phyloP scores from a whole-genome alignment of 2,888 invertebrate species.

The Drosophila pseudotakahashii region DNA sequence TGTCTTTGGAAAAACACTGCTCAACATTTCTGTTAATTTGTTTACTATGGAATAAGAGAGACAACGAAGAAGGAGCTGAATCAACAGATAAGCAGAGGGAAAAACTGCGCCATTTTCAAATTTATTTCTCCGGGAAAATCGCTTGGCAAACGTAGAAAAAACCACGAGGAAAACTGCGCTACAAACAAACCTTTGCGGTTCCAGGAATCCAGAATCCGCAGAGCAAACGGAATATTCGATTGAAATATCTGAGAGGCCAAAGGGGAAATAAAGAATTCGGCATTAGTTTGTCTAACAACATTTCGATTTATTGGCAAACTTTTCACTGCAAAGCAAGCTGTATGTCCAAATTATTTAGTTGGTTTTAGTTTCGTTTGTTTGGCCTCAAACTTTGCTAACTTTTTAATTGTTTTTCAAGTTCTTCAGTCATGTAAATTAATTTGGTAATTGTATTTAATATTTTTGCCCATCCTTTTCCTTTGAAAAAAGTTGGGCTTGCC shows the following conservation, averaged over 20 bases:
- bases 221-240: slow-evolving; percentile 33
- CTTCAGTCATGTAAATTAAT: slow-evolving; percentile 32
- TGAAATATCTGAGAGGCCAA: slow-evolving; percentile 19
- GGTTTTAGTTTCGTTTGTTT: slow-evolving; percentile 7
- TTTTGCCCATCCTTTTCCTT: background rate
- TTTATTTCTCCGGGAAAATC: slow-evolving; percentile 21
- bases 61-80: slow-evolving; percentile 10
- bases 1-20: slow-evolving; percentile 17
- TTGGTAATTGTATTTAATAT: slow-evolving; percentile 45
- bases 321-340: slow-evolving; percentile 5
- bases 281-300: slow-evolving; percentile 25
- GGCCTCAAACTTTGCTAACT: slow-evolving; percentile 22
- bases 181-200: slow-evolving; percentile 35
- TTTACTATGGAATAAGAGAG: slow-evolving; percentile 16
- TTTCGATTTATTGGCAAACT: slow-evolving; percentile 41
- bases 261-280: slow-evolving; percentile 3
- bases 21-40: slow-evolving; percentile 43
- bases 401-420: slow-evolving; percentile 37
- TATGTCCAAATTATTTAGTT: background rate
- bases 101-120: slow-evolving; percentile 21
- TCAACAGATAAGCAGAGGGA: slow-evolving; percentile 35
- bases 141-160: slow-evolving; percentile 18
- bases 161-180: slow-evolving; percentile 24
- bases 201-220: slow-evolving; percentile 3
- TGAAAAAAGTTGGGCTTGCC: slow-evolving; percentile 5